A percentile compares a stretch with the other conserved stretches of the same genome.
Evolutionary conservation across 2,797 vertebrate genomes (phyloP).

Genomic region (Ficedula albicollis): DNA sequence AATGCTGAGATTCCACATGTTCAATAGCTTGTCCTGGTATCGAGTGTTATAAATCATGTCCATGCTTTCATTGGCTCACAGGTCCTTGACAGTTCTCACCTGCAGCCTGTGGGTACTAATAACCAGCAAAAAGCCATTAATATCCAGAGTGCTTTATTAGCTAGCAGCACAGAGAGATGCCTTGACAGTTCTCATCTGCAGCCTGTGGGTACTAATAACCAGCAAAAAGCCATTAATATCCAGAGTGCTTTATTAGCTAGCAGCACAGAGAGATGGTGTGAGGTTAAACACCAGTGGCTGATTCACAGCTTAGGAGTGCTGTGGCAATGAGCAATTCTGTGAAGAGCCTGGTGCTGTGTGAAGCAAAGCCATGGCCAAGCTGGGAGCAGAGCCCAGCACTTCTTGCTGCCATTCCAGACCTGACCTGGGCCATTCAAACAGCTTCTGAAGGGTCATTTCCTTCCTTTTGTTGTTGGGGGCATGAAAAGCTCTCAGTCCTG

Average conservation of each 20-base stretch:
- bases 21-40: background rate
- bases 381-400: background rate
- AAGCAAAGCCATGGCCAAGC: background rate
- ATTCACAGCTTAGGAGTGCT: background rate
- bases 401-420: background rate
- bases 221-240: background rate
- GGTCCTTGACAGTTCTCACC: background rate
- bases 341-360: background rate
- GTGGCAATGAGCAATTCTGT: background rate
- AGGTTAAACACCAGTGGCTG: background rate
- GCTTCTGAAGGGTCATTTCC: background rate
- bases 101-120: background rate
- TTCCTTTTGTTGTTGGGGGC: background rate
- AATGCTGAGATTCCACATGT: background rate
- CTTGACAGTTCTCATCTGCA: background rate
- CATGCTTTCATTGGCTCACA: background rate
- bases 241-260: background rate
- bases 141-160: slow-evolving; percentile 1
- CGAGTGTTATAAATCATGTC: background rate
- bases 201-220: background rate
- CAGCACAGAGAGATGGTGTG: background rate
- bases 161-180: background rate
- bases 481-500: background rate
- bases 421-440: background rate
- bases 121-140: background rate